Evolutionary conservation across 2,888 invertebrate genomes (phyloP).

Genomic region (Schizotus pectinicornis): DNA sequence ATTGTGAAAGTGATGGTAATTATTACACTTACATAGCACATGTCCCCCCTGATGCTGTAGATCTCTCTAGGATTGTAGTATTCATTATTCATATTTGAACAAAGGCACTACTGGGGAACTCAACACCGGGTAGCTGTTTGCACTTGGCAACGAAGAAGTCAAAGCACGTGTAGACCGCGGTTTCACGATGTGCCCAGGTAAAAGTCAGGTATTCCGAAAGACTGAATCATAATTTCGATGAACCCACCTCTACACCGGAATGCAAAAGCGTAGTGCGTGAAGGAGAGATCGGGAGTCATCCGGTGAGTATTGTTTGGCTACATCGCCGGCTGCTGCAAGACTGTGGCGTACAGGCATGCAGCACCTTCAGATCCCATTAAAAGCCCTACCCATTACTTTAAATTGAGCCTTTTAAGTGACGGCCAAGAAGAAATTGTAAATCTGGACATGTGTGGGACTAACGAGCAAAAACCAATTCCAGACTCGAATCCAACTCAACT

Average conservation of each 20-base stretch:
- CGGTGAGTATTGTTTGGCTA: too few species aligned
- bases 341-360: conserved; percentile 3
- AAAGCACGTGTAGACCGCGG: conserved; percentile 17
- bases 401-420: conserved; percentile 31
- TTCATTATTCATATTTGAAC: conserved; percentile 47
- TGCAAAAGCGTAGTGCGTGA: conserved; percentile 30
- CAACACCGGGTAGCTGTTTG: conserved; percentile 6
- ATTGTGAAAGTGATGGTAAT: conserved; percentile 5
- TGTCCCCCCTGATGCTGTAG: conserved; percentile 43
- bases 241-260: conserved; percentile 27
- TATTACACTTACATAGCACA: conserved; percentile 50
- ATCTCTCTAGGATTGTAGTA: conserved; percentile 41
- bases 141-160: conserved; percentile 10
- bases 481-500: too few species aligned
- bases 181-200: conserved; percentile 18
- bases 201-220: conserved; percentile 13
- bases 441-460: background rate
- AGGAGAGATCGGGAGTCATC: conserved; percentile 15
- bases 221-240: conserved; percentile 32
- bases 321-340: background rate
- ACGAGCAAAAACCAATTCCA: background rate
- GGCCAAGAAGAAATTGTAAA: conserved; percentile 1
- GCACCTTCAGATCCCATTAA: conserved; percentile 39
- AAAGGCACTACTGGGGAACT: conserved; percentile 22
- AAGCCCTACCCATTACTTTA: conserved; percentile 43